These are phyloP conservation scores for Pandemis heparana DNA, from an alignment of 2,888 invertebrate species.

Conservation along the genomic window DNA sequence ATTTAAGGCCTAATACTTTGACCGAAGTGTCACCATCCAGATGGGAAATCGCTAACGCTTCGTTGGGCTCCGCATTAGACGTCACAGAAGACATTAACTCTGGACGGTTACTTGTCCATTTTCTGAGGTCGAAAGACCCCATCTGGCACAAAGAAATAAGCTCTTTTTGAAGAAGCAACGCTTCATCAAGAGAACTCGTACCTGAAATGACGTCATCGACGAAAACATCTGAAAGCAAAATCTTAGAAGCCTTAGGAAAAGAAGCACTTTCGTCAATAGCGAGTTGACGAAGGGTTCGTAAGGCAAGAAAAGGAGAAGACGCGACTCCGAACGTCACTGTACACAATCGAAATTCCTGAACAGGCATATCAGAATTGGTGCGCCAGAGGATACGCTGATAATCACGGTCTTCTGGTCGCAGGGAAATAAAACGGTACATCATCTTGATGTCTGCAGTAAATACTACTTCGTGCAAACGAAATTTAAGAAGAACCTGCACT, in stretches of 20 bases:
- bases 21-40: background rate
- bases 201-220: slow-evolving; percentile 15
- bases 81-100: no score
- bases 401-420: no score
- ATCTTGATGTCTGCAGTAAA: no score
- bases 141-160: background rate
- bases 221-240: slow-evolving; percentile 4
- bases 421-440: no score
- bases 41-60: no score
- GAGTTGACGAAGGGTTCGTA: slow-evolving; percentile 5
- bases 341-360: slow-evolving; percentile 8
- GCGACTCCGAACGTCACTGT: slow-evolving; percentile 10
- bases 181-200: background rate
- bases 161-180: background rate
- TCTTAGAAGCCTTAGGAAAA: background rate
- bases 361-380: background rate
- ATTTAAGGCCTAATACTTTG: slow-evolving; percentile 18
- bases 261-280: slow-evolving; percentile 2
- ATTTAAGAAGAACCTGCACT: no score
- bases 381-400: slow-evolving; percentile 15
- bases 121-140: slow-evolving; percentile 1
- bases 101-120: slow-evolving; percentile 17
- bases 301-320: slow-evolving; percentile 17
- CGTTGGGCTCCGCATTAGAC: no score
- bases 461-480: no score